A percentile compares a stretch with the other conserved stretches of the same genome.
Evolutionary conservation across 2,797 vertebrate genomes (phyloP).

Genomic region (Buphagus erythrorhynchus): DNA sequence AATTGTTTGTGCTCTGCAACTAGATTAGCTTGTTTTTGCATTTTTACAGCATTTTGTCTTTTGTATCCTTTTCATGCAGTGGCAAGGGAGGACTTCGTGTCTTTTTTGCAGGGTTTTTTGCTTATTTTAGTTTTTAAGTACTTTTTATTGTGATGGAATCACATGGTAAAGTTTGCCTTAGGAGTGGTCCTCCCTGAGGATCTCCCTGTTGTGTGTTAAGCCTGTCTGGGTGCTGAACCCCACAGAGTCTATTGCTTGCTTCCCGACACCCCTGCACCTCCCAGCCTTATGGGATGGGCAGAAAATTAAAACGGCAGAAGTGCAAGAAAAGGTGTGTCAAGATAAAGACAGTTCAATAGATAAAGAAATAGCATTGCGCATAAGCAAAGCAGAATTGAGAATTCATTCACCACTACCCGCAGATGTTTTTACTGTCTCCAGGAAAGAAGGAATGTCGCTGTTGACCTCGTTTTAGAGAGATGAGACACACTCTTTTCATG

Average conservation of each 20-base stretch:
- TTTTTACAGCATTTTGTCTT: neutral
- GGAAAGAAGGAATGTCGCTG: neutral
- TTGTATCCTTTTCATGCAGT: fast-evolving
- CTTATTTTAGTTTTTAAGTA: neutral
- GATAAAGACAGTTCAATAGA: neutral
- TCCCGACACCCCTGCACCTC: fast-evolving
- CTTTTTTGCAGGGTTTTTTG: fast-evolving
- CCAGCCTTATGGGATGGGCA: neutral
- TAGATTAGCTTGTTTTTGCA: neutral
- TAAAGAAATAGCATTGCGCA: fast-evolving
- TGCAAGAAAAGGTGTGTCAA: neutral
- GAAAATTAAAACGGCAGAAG: neutral
- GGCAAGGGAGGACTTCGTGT: neutral
- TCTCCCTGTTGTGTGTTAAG: neutral
- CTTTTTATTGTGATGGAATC: neutral
- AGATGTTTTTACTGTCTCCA: neutral
- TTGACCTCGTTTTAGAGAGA: neutral
- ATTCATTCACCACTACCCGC: fast-evolving
- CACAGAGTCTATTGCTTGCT: neutral
- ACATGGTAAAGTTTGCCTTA: neutral
- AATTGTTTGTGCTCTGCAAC: fast-evolving
- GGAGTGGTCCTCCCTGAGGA: neutral
- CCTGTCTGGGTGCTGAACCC: fast-evolving
- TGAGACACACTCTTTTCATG: neutral
- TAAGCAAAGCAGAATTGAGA: neutral